phyloP scores from a whole-genome alignment of 92 coral and sea anemone genomes.

The Parazoanthus swiftii region DNA sequence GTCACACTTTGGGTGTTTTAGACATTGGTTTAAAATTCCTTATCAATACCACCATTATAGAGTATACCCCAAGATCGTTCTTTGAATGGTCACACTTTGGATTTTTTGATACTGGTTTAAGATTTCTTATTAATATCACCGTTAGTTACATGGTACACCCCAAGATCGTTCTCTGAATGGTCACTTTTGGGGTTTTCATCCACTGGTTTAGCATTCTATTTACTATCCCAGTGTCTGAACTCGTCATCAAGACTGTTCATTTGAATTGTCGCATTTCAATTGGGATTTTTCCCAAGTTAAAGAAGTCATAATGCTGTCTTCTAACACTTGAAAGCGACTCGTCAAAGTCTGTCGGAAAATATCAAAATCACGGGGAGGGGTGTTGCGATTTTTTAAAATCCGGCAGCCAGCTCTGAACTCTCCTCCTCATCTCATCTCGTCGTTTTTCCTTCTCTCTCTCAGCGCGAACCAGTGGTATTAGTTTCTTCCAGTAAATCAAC shows the following conservation, averaged over 20 bases:
- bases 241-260: neutral
- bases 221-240: neutral
- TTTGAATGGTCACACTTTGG: too few species aligned
- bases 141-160: too few species aligned
- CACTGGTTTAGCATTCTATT: neutral
- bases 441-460: slow-evolving; percentile 73
- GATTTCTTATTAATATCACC: too few species aligned
- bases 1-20: too few species aligned
- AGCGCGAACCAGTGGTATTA: slow-evolving; percentile 75
- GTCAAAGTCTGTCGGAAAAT: neutral
- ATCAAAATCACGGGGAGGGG: slow-evolving; percentile 52
- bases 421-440: slow-evolving; percentile 76
- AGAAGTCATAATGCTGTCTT: neutral
- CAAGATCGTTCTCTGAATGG: too few species aligned
- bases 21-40: too few species aligned
- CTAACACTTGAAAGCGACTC: too few species aligned
- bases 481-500: slow-evolving; percentile 85
- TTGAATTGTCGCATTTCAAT: neutral
- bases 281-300: neutral
- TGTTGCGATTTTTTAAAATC: slow-evolving; percentile 69
- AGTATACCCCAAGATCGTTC: too few species aligned
- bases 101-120: too few species aligned
- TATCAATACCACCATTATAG: too few species aligned
- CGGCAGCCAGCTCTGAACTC: slow-evolving; percentile 89
- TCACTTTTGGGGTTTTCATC: too few species aligned